These are phyloP conservation scores for Drosophila leontia DNA, from an alignment of 1,140 invertebrate genomes.

Conservation along the genomic window DNA sequence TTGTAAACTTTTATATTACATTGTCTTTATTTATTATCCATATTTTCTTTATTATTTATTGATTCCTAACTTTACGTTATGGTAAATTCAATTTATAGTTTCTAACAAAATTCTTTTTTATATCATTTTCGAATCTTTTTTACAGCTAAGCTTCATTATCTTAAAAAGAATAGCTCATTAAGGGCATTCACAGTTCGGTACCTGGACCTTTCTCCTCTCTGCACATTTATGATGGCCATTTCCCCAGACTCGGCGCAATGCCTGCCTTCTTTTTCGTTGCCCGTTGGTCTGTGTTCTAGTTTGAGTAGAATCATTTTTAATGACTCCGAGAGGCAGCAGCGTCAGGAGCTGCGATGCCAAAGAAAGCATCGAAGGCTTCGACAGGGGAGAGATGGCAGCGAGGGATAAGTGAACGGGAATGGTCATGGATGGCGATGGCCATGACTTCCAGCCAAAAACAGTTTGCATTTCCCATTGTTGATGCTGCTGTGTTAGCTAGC, in stretches of 20 bases:
- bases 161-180: constrained; percentile 14
- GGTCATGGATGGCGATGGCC: constrained; percentile 54
- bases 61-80: not conserved
- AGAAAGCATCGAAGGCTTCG: constrained; percentile 16
- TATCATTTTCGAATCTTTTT: not conserved
- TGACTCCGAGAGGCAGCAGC: constrained; percentile 61
- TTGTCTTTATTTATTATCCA: not conserved
- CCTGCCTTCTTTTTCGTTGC: constrained; percentile 30
- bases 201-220: constrained; percentile 37
- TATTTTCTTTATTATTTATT: not conserved
- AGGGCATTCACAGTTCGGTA: constrained; percentile 44
- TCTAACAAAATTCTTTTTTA: not conserved
- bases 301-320: constrained; percentile 79
- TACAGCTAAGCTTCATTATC: not conserved
- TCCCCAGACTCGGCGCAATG: constrained; percentile 1
- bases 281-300: constrained; percentile 70
- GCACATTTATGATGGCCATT: constrained; percentile 53
- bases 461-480: constrained; percentile 63
- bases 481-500: constrained; percentile 17
- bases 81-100: not conserved
- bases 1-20: too few species aligned
- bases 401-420: constrained; percentile 40
- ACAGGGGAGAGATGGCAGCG: constrained; percentile 26
- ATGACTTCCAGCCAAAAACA: constrained; percentile 74
- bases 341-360: constrained; percentile 35